phyloP scores from a whole-genome alignment of 2,888 invertebrate species.

The Dynastes hyllus region DNA sequence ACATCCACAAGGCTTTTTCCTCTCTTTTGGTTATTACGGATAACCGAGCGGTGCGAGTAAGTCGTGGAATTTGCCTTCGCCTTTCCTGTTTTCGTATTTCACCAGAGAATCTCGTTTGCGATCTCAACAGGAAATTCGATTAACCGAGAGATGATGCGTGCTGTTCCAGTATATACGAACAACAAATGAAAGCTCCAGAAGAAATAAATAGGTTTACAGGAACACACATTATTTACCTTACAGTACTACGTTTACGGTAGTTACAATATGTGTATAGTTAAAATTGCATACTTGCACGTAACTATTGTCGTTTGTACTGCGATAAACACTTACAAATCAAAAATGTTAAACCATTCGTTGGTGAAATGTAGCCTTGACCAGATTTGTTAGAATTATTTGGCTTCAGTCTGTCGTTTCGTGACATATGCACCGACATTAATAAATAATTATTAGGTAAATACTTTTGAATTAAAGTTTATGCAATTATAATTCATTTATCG shows the following conservation, averaged over 20 bases:
- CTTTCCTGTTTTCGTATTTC: constrained; percentile 37
- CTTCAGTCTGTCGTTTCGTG: too few relatives aligned
- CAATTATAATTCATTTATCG: too few relatives aligned
- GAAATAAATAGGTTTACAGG: constrained; percentile 5
- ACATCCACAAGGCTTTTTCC: background rate
- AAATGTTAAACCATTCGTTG: background rate
- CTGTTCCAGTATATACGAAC: constrained; percentile 30
- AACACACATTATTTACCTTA: background rate
- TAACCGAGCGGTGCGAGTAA: background rate
- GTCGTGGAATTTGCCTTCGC: constrained; percentile 31
- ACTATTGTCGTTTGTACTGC: background rate
- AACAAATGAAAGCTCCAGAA: constrained; percentile 32
- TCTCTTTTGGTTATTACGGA: background rate
- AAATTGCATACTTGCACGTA: background rate
- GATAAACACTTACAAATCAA: background rate
- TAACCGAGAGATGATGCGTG: constrained; percentile 38
- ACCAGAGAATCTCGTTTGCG: constrained; percentile 28
- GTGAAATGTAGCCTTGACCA: too few relatives aligned
- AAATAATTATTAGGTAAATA: too few relatives aligned
- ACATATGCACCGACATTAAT: too few relatives aligned
- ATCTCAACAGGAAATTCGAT: constrained; percentile 46
- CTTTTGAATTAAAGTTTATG: too few relatives aligned
- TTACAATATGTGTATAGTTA: background rate
- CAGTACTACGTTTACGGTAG: background rate
- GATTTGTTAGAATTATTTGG: too few relatives aligned